Conservation (phyloP, 1,140 invertebrate species). For the Drosophila pachea region DNA sequence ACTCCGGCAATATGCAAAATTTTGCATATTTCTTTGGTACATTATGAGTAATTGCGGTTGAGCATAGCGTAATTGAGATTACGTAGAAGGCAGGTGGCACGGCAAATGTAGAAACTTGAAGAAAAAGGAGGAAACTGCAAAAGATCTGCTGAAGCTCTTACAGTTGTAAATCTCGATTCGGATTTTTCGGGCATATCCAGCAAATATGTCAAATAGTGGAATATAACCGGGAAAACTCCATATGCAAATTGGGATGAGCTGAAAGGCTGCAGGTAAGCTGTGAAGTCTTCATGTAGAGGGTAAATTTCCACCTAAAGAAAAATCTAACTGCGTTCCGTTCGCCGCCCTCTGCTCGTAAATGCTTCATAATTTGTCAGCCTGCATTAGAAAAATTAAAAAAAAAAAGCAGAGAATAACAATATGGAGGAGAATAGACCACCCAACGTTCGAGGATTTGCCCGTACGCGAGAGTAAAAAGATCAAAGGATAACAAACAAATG, state of each 20-base stretch:
- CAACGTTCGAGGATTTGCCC: conserved; percentile 26
- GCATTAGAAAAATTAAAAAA: conserved; percentile 69
- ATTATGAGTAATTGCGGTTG: conserved; percentile 55
- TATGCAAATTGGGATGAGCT: too few species aligned
- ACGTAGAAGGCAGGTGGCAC: neutral
- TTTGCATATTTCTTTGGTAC: conserved; percentile 50
- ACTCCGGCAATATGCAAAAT: conserved; percentile 46
- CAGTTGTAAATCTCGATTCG: too few species aligned
- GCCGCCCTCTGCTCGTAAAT: neutral
- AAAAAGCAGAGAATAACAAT: conserved; percentile 20
- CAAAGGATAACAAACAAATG: conserved; percentile 75
- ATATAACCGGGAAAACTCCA: too few species aligned
- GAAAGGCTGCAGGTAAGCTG: too few species aligned
- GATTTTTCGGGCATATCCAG: too few species aligned
- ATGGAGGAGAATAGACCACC: conserved; percentile 8
- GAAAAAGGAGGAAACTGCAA: too few species aligned
- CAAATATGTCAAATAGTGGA: too few species aligned
- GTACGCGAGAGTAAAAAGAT: conserved; percentile 68
- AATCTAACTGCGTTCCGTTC: neutral
- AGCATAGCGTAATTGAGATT: conserved; percentile 42
- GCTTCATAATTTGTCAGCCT: conserved; percentile 64
- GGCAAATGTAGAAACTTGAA: too few species aligned
- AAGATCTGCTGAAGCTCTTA: too few species aligned
- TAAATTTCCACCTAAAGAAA: neutral
- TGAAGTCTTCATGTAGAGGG: too few species aligned